Evolutionary conservation across 2,888 invertebrate species (phyloP), one percentile per base, ranked within the genome.

Genomic region (Crematogaster levior): DNA sequence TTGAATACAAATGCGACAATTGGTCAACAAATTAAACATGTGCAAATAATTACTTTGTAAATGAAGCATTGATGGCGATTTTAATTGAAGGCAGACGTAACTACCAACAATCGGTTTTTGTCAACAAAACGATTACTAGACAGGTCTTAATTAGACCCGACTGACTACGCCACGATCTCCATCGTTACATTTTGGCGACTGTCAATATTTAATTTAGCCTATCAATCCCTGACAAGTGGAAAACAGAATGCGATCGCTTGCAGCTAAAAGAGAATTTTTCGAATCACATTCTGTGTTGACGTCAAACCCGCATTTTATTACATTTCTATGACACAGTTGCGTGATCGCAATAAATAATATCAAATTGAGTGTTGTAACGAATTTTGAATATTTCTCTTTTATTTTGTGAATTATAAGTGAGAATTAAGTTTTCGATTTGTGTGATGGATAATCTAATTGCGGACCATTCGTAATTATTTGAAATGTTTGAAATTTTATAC

Each of bases 191-290:
- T 75, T 53, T 66, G 51, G 15, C 40, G 40, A 30, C 53, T 46
- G 75, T 65, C 75, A 75, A 75, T 75, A 75, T 75, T 65, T 75
- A 66, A 75, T 75, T 66, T 66, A 51, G 24, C 34, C 48, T 40
- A 43, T 75, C 48, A 65, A 40, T 65, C 65, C 37, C 12, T 65
- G 61, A 75, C 48, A 48, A 65, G 46, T 46, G 48, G 48, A 18
- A 18, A 37, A 74, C 74, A 37, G 48, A 63, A 48, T 37, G 63
- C 21, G 10, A 61, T 15, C 30, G 48, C 2, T 63, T 51, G 27
- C 51, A 66, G 34, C 48, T 37, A 74, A 75, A 53, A 66, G 18
- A 21, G 66, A 21, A 53, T 53, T 75, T 75, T 75, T 53, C 2
- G 12, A 24, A 61, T 24, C 4, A n/a, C n/a, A 30, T 40, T 46